Conservation (phyloP, 2,888 invertebrate genomes). For the Pachydiplax longipennis region DNA sequence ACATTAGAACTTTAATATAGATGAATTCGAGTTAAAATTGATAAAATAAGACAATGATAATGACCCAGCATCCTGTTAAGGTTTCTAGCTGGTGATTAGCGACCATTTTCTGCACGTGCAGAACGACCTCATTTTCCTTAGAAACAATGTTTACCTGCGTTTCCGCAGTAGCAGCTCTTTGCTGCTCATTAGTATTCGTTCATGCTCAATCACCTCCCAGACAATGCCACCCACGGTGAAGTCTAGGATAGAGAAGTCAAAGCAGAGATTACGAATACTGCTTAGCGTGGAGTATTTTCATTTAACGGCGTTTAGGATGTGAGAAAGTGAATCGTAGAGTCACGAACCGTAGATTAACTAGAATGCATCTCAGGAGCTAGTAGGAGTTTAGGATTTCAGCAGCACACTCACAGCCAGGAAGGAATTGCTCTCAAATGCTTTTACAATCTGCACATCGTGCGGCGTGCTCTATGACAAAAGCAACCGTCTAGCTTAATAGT, state of each 20-base stretch:
- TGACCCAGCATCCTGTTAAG: not conserved
- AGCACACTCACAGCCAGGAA: no score
- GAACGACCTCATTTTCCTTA: not conserved
- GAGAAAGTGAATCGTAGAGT: not conserved
- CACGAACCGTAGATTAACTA: not conserved
- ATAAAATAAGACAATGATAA: not conserved
- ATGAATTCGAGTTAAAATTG: no score
- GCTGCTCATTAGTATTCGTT: not conserved
- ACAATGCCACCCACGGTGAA: not conserved
- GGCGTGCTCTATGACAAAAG: no score
- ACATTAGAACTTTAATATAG: no score
- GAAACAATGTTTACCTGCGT: not conserved
- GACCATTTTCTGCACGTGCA: not conserved
- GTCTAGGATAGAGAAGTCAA: not conserved
- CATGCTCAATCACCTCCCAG: not conserved
- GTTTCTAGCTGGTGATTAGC: not conserved
- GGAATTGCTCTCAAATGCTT: no score
- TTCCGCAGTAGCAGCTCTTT: not conserved
- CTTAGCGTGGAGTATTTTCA: not conserved
- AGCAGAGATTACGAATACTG: not conserved
- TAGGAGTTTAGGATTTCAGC: no score
- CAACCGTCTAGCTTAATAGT: no score
- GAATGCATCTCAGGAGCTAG: not conserved
- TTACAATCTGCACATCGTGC: no score
- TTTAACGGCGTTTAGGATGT: not conserved